These are phyloP conservation scores for Euspilapteryx auroguttella DNA, from an alignment of 2,888 invertebrate species.

Conservation along the genomic window DNA sequence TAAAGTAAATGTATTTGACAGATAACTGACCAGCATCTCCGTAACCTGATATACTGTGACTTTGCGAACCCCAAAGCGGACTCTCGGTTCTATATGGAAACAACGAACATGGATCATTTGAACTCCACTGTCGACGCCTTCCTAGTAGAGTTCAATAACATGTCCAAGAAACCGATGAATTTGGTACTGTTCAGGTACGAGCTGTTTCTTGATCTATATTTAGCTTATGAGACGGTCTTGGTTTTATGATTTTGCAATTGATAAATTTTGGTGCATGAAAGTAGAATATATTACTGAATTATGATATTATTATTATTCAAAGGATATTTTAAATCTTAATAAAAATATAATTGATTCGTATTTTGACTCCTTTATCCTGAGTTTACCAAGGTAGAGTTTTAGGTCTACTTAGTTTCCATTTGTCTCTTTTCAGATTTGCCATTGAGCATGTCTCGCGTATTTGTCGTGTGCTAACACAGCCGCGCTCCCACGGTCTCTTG, in stretches of 20 bases:
- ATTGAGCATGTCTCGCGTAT: constrained; percentile 92
- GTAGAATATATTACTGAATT: too few species aligned
- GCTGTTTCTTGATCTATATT: too few species aligned
- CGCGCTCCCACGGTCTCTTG: constrained; percentile 85
- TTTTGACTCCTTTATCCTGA: too few species aligned
- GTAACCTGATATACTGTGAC: constrained; percentile 90
- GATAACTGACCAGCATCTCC: constrained; percentile 80
- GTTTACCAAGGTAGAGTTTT: too few species aligned
- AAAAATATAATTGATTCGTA: too few species aligned
- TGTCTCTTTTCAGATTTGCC: constrained; percentile 76
- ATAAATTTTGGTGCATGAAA: too few species aligned
- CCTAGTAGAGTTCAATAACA: constrained; percentile 88
- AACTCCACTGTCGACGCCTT: constrained; percentile 84
- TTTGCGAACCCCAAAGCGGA: constrained; percentile 94
- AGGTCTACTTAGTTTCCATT: too few species aligned
- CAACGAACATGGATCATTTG: constrained; percentile 78
- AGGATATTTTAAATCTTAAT: too few species aligned
- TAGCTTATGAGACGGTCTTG: too few species aligned
- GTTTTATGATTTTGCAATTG: too few species aligned
- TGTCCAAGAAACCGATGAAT: constrained; percentile 97
- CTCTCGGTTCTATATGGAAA: constrained; percentile 85
- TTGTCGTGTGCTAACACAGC: constrained; percentile 88
- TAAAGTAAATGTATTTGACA: too few species aligned
- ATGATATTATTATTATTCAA: too few species aligned
- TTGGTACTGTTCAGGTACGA: constrained; percentile 86